Conservation (phyloP, 2,113 vertebrate genomes). For the Cephalopholis sonnerati region DNA sequence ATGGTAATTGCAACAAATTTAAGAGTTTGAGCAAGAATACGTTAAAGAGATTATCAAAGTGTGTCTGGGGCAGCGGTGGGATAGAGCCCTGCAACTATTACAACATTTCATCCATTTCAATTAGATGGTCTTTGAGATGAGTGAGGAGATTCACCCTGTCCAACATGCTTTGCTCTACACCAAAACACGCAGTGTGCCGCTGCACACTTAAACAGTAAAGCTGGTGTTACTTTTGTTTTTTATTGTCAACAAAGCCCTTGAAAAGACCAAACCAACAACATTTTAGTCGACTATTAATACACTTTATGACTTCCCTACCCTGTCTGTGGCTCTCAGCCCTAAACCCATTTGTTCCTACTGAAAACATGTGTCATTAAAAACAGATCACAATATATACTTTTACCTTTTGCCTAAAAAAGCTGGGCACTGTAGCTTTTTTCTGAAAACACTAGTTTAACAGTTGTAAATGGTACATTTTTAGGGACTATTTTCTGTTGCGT, state of each 20-base stretch:
- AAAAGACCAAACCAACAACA: neutral
- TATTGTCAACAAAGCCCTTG: neutral
- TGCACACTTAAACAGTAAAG: neutral
- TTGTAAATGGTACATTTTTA: too few relatives aligned
- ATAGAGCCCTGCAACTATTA: conserved; percentile 24
- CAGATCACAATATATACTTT: neutral
- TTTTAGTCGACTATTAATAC: neutral
- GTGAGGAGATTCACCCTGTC: neutral
- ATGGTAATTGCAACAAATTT: conserved; percentile 69
- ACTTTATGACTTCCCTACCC: neutral
- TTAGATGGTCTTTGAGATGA: conserved; percentile 22
- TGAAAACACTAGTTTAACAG: neutral
- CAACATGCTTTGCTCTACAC: neutral
- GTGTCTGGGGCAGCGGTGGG: conserved; percentile 34
- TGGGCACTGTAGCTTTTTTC: neutral
- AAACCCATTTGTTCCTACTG: neutral
- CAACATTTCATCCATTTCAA: conserved; percentile 52
- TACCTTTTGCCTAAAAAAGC: neutral
- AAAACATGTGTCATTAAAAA: neutral
- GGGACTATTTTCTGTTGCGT: too few relatives aligned
- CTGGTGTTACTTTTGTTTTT: neutral
- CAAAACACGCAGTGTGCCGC: neutral
- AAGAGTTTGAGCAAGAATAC: conserved; percentile 73
- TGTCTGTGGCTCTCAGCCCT: neutral
- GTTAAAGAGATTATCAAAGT: conserved; percentile 69